Base-by-base conservation (phyloP, 2,888 invertebrate species). In the Deladenus siricidicola region DNA sequence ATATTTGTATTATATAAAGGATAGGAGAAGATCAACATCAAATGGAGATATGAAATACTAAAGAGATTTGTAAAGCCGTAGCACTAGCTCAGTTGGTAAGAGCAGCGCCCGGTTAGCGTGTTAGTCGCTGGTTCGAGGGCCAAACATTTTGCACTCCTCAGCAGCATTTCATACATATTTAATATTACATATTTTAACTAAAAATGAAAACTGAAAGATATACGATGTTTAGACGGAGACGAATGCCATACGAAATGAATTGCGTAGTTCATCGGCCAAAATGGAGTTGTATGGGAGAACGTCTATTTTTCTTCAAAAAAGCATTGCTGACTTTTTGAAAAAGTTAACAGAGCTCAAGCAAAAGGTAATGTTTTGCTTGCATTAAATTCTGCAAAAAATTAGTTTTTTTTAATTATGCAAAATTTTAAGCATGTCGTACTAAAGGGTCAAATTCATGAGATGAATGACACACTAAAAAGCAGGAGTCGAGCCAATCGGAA, bases 361-460 rank as follows among this genome's bases (percentile, higher is more conserved):
- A 14, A 34, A 34, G 39, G 39, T 34, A 34, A n/a, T 45, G n/a
- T 45, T 21, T 19, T 6, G n/a, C 45, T 45, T 14, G 14, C 8
- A 39, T 39, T 39, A 10, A n/a, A 19, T 45, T 50, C 10, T 1
- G 10, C 17, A 19, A 42, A 34, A 23, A 19, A 45, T 60, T 4
- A n/a, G 17, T 50, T 53, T 30, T n/a, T 39, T 6, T 53, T 1
- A 34, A 34, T n/a, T n/a, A n/a, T n/a, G n/a, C n/a, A n/a, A n/a
- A n/a, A n/a, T 6, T 58, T 58, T 42, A n/a, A 58, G 58, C 58
- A 58, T 52, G 23, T 30, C 21, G 42, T 43, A 26, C 52, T 53
- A 4, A 26, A 29, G 19, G 58, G 53, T n/a, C 28, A 43, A 44
- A 53, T 58, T 21, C 42, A 58, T 3, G 39, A 58, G 29, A 42